Evolutionary conservation across 1,140 invertebrate species (phyloP), one percentile per base, ranked within the genome.

Genomic region (Sogatella furcifera): DNA sequence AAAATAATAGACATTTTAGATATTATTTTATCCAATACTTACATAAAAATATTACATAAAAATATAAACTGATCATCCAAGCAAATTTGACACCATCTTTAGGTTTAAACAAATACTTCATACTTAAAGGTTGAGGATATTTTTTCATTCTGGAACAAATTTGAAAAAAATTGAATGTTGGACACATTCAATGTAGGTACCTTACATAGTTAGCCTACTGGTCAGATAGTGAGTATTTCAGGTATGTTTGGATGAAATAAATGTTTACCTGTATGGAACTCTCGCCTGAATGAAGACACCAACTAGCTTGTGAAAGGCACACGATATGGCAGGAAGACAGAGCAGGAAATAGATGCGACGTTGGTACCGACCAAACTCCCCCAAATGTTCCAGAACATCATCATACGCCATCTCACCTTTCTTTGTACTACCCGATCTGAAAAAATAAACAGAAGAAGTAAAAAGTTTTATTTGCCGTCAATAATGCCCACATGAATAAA

Each of bases 301-400:
- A 1, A 78, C 84, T 10, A 90, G 72, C 68, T 89, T 88, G 67
- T 89, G 87, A 67, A 89, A 85, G 22, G 85, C 86, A 69, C 84
- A 85, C 9, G 81, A 78, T 66, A 89, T 85, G 4, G 82, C 81
- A 4, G 86, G 85, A 19, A 89, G 70, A 67, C 85, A 87, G 43
- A 89, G 70, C 9, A 90, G 70, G 52, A 86, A 72, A 67, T 85
- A 88, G 44, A 88, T 81, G 46, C 81, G 74, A 63, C 79, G 81
- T 67, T 90, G 88, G 67, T 88, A 89, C 11, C 74, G 73, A 6
- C 87, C 87, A 67, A 89, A 89, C 65, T 88, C 84, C 21, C 87
- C 87, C 70, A 89, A 72, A 21, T 81, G 72, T 1, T 75, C 67
- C 22, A 89, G 77, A 9, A 88, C 78, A 62, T 85, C 84, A 65